A percentile compares a stretch with the other conserved stretches of the same genome.
phyloP scores from a whole-genome alignment of 1,140 invertebrate genomes.

The Amphibalanus amphitrite region DNA sequence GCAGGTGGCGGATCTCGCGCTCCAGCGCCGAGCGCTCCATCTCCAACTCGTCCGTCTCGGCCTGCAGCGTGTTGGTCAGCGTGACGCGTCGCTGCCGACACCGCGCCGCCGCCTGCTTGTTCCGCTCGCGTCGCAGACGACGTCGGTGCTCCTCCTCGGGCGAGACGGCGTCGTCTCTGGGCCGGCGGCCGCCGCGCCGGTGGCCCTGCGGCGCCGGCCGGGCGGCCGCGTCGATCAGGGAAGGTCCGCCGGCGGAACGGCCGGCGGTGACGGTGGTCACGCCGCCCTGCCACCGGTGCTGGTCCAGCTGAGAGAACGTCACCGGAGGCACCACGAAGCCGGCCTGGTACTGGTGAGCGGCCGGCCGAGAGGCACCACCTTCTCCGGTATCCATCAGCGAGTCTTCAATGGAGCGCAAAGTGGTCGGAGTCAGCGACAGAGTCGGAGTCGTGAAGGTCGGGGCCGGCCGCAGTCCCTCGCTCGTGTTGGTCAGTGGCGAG shows the following conservation, averaged over 20 bases:
- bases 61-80: constrained; percentile 74
- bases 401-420: constrained; percentile 76
- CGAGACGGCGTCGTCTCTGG: constrained; percentile 32
- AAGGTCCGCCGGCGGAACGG: not conserved
- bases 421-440: constrained; percentile 84
- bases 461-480: constrained; percentile 28
- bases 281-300: not conserved
- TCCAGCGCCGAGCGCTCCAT: constrained; percentile 59
- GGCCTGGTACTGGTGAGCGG: constrained; percentile 56
- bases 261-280: not conserved
- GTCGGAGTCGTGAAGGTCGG: constrained; percentile 77
- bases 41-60: constrained; percentile 76
- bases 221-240: not conserved
- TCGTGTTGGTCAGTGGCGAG: constrained; percentile 6
- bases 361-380: too few species aligned
- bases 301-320: not conserved
- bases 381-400: constrained; percentile 40
- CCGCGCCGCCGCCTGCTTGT: constrained; percentile 88
- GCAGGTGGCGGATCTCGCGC: constrained; percentile 57
- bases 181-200: constrained; percentile 1
- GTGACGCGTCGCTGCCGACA: constrained; percentile 88
- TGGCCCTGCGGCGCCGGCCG: not conserved
- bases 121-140: constrained; percentile 67
- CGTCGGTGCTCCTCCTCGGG: constrained; percentile 82
- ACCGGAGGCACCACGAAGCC: constrained; percentile 69